Conservation (phyloP, 2,888 invertebrate genomes). For the Yponomeuta plumbellus region DNA sequence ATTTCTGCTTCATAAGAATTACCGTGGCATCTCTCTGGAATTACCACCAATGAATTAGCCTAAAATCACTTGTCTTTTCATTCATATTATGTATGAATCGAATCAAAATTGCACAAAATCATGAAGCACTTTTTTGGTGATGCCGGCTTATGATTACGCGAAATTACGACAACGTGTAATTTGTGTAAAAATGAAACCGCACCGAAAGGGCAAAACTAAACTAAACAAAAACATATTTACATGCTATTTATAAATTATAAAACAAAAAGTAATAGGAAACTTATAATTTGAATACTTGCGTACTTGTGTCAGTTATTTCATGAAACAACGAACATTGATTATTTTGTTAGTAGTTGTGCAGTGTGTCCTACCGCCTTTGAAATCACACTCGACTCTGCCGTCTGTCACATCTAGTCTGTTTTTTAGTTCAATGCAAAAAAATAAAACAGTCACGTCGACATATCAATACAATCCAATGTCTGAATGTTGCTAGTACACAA, state of each 20-base stretch:
- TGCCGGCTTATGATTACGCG: background rate
- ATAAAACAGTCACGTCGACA: too few species aligned
- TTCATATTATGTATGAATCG: background rate
- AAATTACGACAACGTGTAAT: background rate
- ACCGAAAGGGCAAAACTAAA: background rate
- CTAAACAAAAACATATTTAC: background rate
- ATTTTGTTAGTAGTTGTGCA: background rate
- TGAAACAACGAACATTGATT: background rate
- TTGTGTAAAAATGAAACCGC: background rate
- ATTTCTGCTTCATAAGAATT: background rate
- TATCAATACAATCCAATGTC: too few species aligned
- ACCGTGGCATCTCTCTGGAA: background rate
- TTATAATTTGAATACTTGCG: constrained; percentile 9
- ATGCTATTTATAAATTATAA: background rate
- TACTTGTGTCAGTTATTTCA: background rate
- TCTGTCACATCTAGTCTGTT: too few species aligned
- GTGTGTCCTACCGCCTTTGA: background rate
- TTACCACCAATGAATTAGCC: background rate
- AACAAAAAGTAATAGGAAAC: background rate
- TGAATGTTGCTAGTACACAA: too few species aligned
- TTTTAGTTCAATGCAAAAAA: too few species aligned
- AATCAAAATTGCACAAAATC: background rate
- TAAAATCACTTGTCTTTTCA: background rate
- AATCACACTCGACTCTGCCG: background rate
- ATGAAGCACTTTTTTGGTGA: background rate